phyloP scores from a whole-genome alignment of 1,140 invertebrate species.

The Macrobrachium rosenbergii region DNA sequence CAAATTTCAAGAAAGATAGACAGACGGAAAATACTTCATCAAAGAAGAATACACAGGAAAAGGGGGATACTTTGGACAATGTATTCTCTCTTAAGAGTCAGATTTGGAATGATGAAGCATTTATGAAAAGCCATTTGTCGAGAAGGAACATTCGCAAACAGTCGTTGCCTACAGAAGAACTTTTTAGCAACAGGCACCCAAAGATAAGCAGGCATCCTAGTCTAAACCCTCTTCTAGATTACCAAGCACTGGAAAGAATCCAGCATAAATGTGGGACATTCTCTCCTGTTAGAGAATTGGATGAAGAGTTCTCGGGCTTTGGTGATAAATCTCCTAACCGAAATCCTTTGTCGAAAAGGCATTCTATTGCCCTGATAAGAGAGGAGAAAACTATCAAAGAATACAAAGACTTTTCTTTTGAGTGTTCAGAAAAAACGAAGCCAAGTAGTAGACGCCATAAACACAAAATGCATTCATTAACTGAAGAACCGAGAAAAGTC shows the following conservation, averaged over 20 bases:
- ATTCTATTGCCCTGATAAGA: not conserved
- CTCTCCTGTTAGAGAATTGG: constrained; percentile 31
- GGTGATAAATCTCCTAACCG: not conserved
- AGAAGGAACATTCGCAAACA: constrained; percentile 17
- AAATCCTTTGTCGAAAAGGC: not conserved
- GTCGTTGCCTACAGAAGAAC: constrained; percentile 48
- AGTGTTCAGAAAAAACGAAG: no score
- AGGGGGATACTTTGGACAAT: no score
- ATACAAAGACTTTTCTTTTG: no score
- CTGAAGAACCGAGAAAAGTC: no score
- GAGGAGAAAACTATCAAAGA: not conserved
- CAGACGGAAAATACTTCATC: no score
- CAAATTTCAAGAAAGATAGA: no score
- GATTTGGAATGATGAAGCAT: not conserved
- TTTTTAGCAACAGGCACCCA: constrained; percentile 16
- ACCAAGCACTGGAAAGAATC: not conserved
- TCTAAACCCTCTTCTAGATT: constrained; percentile 24
- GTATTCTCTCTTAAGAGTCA: no score
- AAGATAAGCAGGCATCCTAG: constrained; percentile 24
- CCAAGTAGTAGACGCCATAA: no score
- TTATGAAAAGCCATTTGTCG: not conserved
- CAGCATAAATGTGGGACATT: not conserved
- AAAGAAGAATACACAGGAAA: no score
- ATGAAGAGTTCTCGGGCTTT: constrained; percentile 4
- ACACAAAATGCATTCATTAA: no score